Conservation (phyloP, 1,140 invertebrate genomes). For the Drosophila kikkawai region DNA sequence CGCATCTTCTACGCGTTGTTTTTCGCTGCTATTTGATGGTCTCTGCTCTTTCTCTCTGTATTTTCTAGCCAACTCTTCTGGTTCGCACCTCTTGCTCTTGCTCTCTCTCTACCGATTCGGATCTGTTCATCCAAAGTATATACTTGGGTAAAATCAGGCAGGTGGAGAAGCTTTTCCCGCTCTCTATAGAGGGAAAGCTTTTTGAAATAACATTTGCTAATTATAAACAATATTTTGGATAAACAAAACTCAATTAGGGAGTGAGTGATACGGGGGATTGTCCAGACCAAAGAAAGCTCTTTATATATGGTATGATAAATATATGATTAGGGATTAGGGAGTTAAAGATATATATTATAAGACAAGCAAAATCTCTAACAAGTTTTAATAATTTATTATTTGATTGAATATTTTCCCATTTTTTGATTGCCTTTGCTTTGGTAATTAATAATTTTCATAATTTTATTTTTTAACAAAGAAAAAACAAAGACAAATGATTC, state of each 20-base stretch:
- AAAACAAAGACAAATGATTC: no score
- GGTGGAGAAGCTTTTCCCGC: slow-evolving; percentile 32
- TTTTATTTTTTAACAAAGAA: no score
- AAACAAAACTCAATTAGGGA: slow-evolving; percentile 25
- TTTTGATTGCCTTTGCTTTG: no score
- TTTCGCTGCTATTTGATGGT: slow-evolving; percentile 15
- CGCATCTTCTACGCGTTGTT: slow-evolving; percentile 44
- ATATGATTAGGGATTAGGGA: not conserved
- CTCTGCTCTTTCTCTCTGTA: not conserved
- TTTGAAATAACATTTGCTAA: slow-evolving; percentile 32
- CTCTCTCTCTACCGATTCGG: slow-evolving; percentile 7
- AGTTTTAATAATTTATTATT: no score
- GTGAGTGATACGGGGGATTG: not conserved
- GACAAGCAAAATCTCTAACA: no score
- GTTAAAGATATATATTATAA: no score
- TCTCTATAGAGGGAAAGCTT: slow-evolving; percentile 37
- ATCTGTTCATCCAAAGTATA: slow-evolving; percentile 71
- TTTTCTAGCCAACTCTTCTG: slow-evolving; percentile 1
- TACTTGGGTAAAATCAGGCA: slow-evolving; percentile 44
- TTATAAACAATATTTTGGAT: slow-evolving; percentile 59
- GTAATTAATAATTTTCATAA: no score
- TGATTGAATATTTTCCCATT: no score
- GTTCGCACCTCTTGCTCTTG: slow-evolving; percentile 22
- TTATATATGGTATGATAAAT: not conserved
- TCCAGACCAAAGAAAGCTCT: slow-evolving; percentile 3